Evolutionary conservation across 2,888 invertebrate genomes (phyloP).

Genomic region (Bellardia bayeri): DNA sequence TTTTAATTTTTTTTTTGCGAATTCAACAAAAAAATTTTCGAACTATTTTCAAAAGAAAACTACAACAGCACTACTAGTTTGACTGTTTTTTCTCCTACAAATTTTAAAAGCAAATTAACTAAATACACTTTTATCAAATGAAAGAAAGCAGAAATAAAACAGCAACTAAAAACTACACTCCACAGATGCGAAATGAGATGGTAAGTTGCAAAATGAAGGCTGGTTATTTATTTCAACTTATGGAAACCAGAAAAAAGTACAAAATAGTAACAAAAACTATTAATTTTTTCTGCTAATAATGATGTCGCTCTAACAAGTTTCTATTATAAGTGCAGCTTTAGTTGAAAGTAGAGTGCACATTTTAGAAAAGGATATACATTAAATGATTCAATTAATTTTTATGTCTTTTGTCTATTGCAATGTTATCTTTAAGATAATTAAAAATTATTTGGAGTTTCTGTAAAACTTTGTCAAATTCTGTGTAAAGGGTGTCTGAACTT

Average conservation of each 20-base stretch:
- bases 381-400: neutral
- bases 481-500: constrained; percentile 12
- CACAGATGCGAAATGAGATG: constrained; percentile 32
- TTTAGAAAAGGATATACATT: neutral
- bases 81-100: neutral
- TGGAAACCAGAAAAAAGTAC: constrained; percentile 16
- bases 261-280: neutral
- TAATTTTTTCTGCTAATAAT: constrained; percentile 32
- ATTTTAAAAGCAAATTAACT: constrained; percentile 69
- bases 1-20: constrained; percentile 23
- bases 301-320: constrained; percentile 47
- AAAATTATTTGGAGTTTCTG: neutral
- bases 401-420: too few species aligned
- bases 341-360: neutral
- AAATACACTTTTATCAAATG: constrained; percentile 66
- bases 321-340: neutral
- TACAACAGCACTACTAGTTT: constrained; percentile 30
- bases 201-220: constrained; percentile 40
- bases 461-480: neutral
- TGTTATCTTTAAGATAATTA: constrained; percentile 5
- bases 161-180: constrained; percentile 12
- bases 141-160: constrained; percentile 41
- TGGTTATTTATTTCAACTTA: constrained; percentile 40
- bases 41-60: constrained; percentile 50
- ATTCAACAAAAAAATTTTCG: constrained; percentile 34